Evolutionary conservation across 2,888 invertebrate genomes (phyloP), one percentile per base, ranked within the genome.

Genomic region (Euphydryas editha): DNA sequence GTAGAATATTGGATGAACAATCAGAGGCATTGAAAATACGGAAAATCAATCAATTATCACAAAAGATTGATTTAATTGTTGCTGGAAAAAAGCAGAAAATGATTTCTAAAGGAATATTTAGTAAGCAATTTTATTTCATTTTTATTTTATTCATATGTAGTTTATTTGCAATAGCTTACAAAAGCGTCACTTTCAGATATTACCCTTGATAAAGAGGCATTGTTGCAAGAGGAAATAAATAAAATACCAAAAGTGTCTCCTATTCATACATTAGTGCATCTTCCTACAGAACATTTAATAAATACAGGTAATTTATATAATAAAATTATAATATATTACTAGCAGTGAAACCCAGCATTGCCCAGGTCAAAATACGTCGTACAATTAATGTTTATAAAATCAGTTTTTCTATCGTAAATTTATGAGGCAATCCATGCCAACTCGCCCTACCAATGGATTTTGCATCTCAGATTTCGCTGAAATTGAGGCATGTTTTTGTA

Each of bases 61-160:
- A 92, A 57, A 95, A 96, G 87, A 94, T 96, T 65, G 95, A 96
- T 70, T 94, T 95, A 80, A 98, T 98, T 72, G 89, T 97, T 18
- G 94, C 94, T 68, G 98, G 97, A 0, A 97, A 97, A 83, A 93
- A 93, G 71, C 94, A 95, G 78, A 96, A 96, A 80, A 81, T 95
- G 36, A 74, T 94, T 42, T 93, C 90, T 15, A 88, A 91, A 76
- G 94, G 94, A 56, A 76, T 92, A 57, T 77, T 76, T 69, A 74
- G 88, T 81, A 76, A 75, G 72, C 68, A 49, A 62, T 21, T 24
- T 17, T 44, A 24, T 44, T 36, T 17, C 6, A 10, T 46, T 10
- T 46, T n/a, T 17, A 46, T 1, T n/a, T 42, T 11, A 15, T 1
- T 15, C 10, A 42, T 46, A 3, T 17, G 46, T 46, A 18, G 18